Percentiles rank a stretch among this genome's conserved stretches.
These are phyloP conservation scores for Zelleria hepariella DNA, from an alignment of 2,888 invertebrate genomes.

Conservation along the genomic window DNA sequence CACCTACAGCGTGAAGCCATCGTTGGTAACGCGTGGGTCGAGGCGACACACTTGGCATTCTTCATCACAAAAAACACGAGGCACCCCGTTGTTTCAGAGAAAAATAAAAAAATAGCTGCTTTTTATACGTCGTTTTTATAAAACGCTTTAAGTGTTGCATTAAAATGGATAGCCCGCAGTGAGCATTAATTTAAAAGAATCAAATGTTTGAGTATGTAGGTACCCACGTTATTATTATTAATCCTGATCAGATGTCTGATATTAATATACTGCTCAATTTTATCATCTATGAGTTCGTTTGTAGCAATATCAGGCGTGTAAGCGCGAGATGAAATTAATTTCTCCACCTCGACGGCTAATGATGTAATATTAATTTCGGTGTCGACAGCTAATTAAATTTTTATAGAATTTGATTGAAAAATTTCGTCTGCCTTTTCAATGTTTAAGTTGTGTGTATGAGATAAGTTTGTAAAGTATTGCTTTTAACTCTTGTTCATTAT, in stretches of 20 bases:
- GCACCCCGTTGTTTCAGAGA: slow-evolving; percentile 67
- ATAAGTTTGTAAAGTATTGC: background rate
- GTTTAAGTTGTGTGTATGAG: background rate
- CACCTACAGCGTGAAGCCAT: slow-evolving; percentile 68
- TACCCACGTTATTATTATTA: background rate
- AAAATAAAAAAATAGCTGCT: slow-evolving; percentile 63
- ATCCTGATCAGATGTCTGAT: background rate
- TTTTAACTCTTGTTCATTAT: background rate
- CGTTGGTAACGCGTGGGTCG: slow-evolving; percentile 52
- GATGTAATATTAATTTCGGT: background rate
- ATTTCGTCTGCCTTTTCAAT: background rate
- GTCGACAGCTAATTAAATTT: background rate
- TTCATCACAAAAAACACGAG: slow-evolving; percentile 51
- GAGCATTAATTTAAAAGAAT: slow-evolving; percentile 30
- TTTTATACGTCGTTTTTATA: slow-evolving; percentile 52
- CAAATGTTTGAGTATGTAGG: background rate
- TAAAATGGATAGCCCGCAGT: slow-evolving; percentile 45
- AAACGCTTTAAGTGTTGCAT: slow-evolving; percentile 54
- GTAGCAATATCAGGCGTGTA: background rate
- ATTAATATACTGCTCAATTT: background rate
- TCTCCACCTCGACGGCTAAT: background rate
- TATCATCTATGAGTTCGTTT: background rate
- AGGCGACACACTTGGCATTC: slow-evolving; percentile 43
- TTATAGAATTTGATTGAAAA: background rate
- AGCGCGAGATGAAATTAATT: background rate